These are phyloP conservation scores for Cinclus cinclus DNA, from an alignment of 2,113 vertebrate genomes.

Conservation along the genomic window DNA sequence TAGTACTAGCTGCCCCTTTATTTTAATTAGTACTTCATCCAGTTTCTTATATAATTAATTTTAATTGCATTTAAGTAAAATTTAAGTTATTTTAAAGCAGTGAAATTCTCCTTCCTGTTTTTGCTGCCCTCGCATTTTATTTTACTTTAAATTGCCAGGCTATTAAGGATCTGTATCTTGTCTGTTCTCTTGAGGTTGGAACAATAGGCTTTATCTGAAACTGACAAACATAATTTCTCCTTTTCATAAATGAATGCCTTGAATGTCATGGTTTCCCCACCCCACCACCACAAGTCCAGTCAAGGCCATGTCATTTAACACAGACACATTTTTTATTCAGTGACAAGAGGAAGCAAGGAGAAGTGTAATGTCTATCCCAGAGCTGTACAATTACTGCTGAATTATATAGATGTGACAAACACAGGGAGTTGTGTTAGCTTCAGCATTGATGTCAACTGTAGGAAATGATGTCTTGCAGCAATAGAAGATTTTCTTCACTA, in stretches of 20 bases:
- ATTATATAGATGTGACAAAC: background rate
- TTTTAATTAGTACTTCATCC: background rate
- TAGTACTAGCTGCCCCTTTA: background rate
- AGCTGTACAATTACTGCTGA: background rate
- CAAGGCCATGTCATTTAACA: conserved; percentile 23
- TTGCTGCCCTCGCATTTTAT: background rate
- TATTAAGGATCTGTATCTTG: conserved; percentile 17
- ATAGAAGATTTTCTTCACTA: background rate
- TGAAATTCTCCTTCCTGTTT: background rate
- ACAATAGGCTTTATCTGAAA: conserved; percentile 47
- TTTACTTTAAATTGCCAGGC: background rate
- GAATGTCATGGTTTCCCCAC: conserved; percentile 4
- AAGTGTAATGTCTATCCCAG: background rate
- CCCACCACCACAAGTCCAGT: background rate
- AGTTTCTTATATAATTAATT: background rate
- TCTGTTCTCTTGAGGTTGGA: conserved; percentile 38
- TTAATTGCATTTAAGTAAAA: background rate
- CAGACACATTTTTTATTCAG: conserved; percentile 18
- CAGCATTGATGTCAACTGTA: background rate
- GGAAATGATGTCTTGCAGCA: background rate
- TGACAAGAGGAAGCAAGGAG: conserved; percentile 12
- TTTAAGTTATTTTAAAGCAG: background rate
- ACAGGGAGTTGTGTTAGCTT: background rate
- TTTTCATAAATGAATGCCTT: conserved; percentile 20
- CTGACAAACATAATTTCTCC: conserved; percentile 35